A percentile compares a stretch with the other conserved stretches of the same genome.
Conservation (phyloP, 2,888 invertebrate genomes). For the Rhingia rostrata region DNA sequence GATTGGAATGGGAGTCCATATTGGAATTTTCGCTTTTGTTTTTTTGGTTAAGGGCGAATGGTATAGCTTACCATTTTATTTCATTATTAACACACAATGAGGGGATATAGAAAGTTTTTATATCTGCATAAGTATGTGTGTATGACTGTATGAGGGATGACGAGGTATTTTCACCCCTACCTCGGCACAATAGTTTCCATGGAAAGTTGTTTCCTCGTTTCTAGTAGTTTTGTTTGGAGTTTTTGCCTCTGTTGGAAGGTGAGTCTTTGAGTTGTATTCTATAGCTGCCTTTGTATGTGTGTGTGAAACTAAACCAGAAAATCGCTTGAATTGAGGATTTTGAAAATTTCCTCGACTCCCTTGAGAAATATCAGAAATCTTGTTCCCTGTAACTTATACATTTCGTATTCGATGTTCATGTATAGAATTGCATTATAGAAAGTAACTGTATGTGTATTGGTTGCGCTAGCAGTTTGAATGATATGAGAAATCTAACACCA, state of each 20-base stretch:
- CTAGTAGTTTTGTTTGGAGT: conserved; percentile 19
- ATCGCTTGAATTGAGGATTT: conserved; percentile 52
- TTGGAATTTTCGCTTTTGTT: conserved; percentile 45
- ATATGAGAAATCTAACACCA: conserved; percentile 73
- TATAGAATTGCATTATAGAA: conserved; percentile 36
- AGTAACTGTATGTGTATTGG: conserved; percentile 31
- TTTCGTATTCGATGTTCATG: conserved; percentile 24
- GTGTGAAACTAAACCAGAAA: conserved; percentile 24
- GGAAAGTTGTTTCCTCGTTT: conserved; percentile 25
- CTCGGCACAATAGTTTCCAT: conserved; percentile 57
- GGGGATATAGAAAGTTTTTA: conserved; percentile 20
- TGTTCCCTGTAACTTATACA: conserved; percentile 52
- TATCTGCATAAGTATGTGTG: conserved; percentile 15
- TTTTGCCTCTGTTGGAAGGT: conserved; percentile 1
- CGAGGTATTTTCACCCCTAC: conserved; percentile 41
- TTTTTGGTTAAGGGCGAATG: conserved; percentile 44
- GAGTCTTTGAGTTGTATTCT: conserved; percentile 8
- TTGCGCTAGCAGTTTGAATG: conserved; percentile 58
- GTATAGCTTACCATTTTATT: conserved; percentile 25
- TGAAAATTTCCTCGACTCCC: conserved; percentile 53
- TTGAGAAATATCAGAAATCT: conserved; percentile 65
- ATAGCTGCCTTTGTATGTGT: conserved; percentile 7
- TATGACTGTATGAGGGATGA: conserved; percentile 26
- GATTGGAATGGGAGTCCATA: conserved; percentile 70
- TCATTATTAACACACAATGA: conserved; percentile 29